These are phyloP conservation scores for Astropecten irregularis DNA, from an alignment of 53 echinoderm and acorn worm species.

Conservation along the genomic window DNA sequence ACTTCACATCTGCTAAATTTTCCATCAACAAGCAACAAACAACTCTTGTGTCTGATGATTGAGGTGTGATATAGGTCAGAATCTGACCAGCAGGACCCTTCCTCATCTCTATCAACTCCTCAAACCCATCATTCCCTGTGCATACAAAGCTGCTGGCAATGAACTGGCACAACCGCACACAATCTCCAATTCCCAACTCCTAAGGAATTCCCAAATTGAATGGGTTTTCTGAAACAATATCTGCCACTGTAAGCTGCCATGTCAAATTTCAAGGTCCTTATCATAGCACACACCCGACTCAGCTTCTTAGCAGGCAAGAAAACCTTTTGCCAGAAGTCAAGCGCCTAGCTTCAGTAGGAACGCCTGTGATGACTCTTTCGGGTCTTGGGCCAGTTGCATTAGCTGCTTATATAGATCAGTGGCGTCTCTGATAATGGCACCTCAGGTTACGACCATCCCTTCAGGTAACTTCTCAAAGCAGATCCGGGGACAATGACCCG, in stretches of 20 bases:
- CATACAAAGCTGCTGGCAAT: constrained; percentile 16
- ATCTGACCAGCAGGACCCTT: constrained; percentile 37
- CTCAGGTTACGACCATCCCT: too few relatives aligned
- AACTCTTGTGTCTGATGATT: constrained; percentile 22
- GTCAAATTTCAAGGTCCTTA: background rate
- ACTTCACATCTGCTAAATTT: background rate
- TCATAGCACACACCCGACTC: constrained; percentile 23
- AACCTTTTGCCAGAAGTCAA: constrained; percentile 48
- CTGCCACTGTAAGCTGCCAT: background rate
- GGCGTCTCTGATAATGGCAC: too few relatives aligned
- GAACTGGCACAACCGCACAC: background rate
- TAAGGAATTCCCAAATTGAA: background rate
- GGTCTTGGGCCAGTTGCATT: constrained; percentile 11
- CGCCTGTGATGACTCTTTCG: constrained; percentile 22
- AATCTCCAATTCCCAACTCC: background rate
- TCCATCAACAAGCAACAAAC: background rate
- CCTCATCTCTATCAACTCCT: background rate
- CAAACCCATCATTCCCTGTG: constrained; percentile 31
- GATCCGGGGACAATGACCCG: too few relatives aligned
- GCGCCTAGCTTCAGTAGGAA: constrained; percentile 23
- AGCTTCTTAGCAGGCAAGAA: constrained; percentile 47
- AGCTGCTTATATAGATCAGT: constrained; percentile 44
- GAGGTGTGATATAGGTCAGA: constrained; percentile 12
- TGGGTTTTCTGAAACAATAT: background rate
- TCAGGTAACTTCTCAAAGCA: too few relatives aligned